These are phyloP conservation scores for Meteorus cinctellus DNA, from an alignment of 2,888 invertebrate genomes.

Conservation along the genomic window DNA sequence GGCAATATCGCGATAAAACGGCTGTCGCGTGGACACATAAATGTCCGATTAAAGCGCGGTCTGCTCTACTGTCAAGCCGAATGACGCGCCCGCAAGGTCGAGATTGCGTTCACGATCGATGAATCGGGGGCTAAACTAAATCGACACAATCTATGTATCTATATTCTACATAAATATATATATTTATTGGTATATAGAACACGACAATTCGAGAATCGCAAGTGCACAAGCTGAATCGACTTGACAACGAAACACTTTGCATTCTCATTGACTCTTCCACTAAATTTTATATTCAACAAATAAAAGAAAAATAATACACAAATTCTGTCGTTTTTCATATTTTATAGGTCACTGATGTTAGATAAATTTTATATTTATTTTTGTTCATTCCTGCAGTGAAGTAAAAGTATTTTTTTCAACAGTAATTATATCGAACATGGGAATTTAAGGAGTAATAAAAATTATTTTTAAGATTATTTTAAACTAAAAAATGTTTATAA, in stretches of 20 bases:
- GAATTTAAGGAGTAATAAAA: no score
- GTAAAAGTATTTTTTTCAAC: no score
- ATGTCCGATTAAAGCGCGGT: constrained; percentile 38
- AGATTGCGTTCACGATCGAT: constrained; percentile 41
- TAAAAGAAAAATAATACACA: background rate
- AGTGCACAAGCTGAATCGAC: background rate
- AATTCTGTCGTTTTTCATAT: no score
- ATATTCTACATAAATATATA: background rate
- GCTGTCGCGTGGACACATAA: background rate
- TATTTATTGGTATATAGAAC: background rate
- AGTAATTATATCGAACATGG: no score
- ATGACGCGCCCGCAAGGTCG: constrained; percentile 36
- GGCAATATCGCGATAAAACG: constrained; percentile 20
- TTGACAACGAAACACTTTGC: background rate
- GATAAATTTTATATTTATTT: no score
- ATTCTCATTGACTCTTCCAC: background rate
- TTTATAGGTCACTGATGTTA: no score
- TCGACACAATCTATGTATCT: background rate
- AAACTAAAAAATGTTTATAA: no score
- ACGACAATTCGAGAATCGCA: background rate
- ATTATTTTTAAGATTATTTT: no score
- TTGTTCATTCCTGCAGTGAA: no score
- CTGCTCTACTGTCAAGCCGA: constrained; percentile 31
- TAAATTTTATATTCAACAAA: background rate
- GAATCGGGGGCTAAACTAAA: background rate